Conservation (phyloP, 2,113 vertebrate species). For the Rhinopithecus roxellana region DNA sequence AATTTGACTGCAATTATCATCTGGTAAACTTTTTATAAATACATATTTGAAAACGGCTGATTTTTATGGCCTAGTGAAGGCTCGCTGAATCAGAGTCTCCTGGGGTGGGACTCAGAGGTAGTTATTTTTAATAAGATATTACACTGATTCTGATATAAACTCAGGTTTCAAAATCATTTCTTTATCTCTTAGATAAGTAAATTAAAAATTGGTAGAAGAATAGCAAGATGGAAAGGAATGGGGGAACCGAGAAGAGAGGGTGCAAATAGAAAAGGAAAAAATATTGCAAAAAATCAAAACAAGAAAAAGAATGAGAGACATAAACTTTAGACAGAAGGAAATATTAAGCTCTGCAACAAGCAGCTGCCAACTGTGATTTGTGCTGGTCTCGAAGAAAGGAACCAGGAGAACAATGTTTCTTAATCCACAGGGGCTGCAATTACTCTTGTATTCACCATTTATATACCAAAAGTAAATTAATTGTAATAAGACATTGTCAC, state of each 20-base stretch:
- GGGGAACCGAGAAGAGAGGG: not conserved
- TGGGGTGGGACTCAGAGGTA: not conserved
- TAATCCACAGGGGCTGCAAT: slow-evolving; percentile 47
- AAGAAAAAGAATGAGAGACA: not conserved
- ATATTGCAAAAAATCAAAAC: not conserved
- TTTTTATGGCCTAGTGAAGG: not conserved
- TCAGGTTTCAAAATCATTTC: not conserved
- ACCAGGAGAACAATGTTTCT: slow-evolving; percentile 50
- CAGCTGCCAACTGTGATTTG: slow-evolving; percentile 53
- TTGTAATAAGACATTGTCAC: slow-evolving; percentile 60
- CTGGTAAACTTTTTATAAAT: not conserved
- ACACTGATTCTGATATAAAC: not conserved
- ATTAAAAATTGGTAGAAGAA: not conserved
- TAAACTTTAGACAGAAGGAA: not conserved
- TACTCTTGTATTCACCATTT: slow-evolving; percentile 43
- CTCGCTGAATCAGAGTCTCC: not conserved
- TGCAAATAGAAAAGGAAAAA: not conserved
- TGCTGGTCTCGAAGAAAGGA: slow-evolving; percentile 39
- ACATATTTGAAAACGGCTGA: not conserved
- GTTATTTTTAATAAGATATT: not conserved
- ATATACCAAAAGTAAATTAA: slow-evolving; percentile 61
- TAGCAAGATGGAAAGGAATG: not conserved
- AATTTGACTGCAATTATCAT: not conserved
- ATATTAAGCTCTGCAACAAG: not conserved
- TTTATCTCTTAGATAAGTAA: not conserved